Percentiles rank a stretch among this genome's conserved stretches.
phyloP scores from a whole-genome alignment of 2,888 invertebrate genomes.

The Synergus gifuensis region DNA sequence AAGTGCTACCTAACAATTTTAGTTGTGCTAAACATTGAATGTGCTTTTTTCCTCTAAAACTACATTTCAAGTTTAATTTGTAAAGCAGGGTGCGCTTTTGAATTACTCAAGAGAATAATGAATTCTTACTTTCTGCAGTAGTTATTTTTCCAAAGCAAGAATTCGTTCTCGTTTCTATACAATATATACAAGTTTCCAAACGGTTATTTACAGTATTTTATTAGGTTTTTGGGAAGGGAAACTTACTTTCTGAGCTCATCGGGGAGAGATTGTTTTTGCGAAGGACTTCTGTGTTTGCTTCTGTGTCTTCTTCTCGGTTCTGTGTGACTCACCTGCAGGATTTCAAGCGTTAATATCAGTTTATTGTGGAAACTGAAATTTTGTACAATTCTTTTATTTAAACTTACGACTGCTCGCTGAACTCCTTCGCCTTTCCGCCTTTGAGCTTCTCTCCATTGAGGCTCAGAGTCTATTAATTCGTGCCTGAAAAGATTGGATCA shows the following conservation, averaged over 20 bases:
- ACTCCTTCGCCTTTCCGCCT: constrained; percentile 83
- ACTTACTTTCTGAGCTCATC: constrained; percentile 76
- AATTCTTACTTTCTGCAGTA: not conserved
- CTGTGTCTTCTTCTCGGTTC: constrained; percentile 73
- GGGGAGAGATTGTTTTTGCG: constrained; percentile 74
- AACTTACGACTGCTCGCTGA: constrained; percentile 75
- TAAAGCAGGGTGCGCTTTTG: constrained; percentile 9
- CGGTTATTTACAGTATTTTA: constrained; percentile 28
- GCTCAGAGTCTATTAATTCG: constrained; percentile 91
- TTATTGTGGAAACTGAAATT: constrained; percentile 11
- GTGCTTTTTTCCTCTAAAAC: constrained; percentile 12
- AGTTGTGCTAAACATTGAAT: constrained; percentile 28
- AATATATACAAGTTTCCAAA: constrained; percentile 28
- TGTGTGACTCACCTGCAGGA: constrained; percentile 67
- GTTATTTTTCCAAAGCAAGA: constrained; percentile 2
- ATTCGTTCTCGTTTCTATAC: constrained; percentile 5
- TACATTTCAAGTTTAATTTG: constrained; percentile 15
- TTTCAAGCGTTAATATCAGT: constrained; percentile 23
- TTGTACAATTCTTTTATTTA: constrained; percentile 21
- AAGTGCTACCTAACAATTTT: constrained; percentile 28
- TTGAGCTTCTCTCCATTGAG: constrained; percentile 94
- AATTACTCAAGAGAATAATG: not conserved
- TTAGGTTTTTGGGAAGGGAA: constrained; percentile 8
- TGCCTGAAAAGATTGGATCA: constrained; percentile 69
- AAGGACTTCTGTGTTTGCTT: constrained; percentile 75